Evolutionary conservation across 64 coral and sea anemone species (phyloP).

Genomic region (Actinia equina): DNA sequence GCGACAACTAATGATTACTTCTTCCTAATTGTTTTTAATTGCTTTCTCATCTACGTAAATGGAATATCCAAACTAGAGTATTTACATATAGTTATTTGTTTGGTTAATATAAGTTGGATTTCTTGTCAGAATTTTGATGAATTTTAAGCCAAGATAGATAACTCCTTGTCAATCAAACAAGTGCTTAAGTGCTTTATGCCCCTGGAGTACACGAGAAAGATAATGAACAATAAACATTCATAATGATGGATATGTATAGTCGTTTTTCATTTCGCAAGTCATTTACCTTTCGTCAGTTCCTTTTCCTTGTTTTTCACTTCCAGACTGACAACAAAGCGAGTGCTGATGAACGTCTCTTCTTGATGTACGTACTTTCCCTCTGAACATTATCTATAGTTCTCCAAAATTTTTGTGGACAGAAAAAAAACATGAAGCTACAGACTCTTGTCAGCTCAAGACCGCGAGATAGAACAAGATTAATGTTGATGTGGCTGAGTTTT

Average conservation of each 20-base stretch:
- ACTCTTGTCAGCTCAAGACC: background rate
- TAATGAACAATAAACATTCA: background rate
- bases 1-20: background rate
- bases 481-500: too few relatives aligned
- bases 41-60: background rate
- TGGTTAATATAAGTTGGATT: too few relatives aligned
- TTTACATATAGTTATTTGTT: too few relatives aligned
- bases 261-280: background rate
- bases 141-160: too few relatives aligned
- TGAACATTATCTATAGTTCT: background rate
- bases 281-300: background rate
- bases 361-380: background rate
- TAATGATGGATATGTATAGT: background rate
- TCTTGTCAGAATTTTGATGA: too few relatives aligned
- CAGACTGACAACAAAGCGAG: background rate
- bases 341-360: background rate
- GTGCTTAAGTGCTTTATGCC: too few relatives aligned
- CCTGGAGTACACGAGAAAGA: too few relatives aligned
- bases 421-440: background rate
- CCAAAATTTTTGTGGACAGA: background rate
- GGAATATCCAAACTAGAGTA: background rate
- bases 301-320: background rate
- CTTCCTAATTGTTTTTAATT: background rate
- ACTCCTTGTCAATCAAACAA: too few relatives aligned
- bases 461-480: too few relatives aligned